Base-by-base conservation (phyloP, 2,797 vertebrate genomes). In the Gadopsis marmoratus region DNA sequence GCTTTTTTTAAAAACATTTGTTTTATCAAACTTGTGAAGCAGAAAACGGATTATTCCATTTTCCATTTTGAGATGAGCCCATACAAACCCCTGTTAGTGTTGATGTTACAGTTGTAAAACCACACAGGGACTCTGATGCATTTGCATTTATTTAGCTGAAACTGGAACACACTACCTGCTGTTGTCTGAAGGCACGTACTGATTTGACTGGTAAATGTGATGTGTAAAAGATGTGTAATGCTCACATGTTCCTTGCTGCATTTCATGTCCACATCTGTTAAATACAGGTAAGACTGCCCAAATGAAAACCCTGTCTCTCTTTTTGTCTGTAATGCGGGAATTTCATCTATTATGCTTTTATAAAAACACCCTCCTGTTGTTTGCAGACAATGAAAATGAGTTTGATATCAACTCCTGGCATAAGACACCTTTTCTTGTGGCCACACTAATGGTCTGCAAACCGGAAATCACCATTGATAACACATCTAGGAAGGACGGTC, bases 181-280 rank as follows among this genome's bases (percentile, higher is more conserved):
- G 74, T 89, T 91, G 74, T 87, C 56, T 21, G 4, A 50, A 45
- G 39, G 43, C 64, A 29, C 47, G 14, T 2, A 50, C 71, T 69
- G 10, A 95, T 95, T 95, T 96, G 94, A 92, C 93, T 95, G 63
- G 89, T 75, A 95, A 96, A 96, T 95, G 54, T 86, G 60, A 61
- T 75, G 63, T 70, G 78, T 79, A 69, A 79, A 81, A 66, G 19
- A 61, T 61, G 26, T 12, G 35, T 58, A 41, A 41, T 31, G 2
- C 50, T 58, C 10, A 23, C 59, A 81, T 65, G 59, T 77, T 80
- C 61, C 21, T 31, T 21, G 1, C 21, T 53, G n/a, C 16, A 41
- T 10, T 71, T 79, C 4, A 50, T 74, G 56, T 58, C 23, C 59
- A 58, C 21, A 35, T 35, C n/a, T 5, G 4, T 37, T 54, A 43